Percentiles rank a stretch among this genome's conserved stretches.
Conservation (phyloP, 2,888 invertebrate genomes). For the Drosophila algonquin region DNA sequence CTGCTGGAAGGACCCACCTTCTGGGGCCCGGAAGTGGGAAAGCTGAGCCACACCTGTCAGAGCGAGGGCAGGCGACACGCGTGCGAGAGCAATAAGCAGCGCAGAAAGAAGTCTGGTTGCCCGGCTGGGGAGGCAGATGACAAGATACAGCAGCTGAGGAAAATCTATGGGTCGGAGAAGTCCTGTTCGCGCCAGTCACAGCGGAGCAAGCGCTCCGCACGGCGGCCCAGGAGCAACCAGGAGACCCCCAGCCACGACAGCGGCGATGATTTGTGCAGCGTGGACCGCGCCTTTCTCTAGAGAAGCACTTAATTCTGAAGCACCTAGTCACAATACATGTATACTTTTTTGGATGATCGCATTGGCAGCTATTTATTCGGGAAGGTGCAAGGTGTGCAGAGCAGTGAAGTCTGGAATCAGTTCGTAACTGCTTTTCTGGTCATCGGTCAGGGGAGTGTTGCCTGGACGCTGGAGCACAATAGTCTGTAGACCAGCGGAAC, state of each 20-base stretch:
- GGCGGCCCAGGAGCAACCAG: slow-evolving; percentile 22
- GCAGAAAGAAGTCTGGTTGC: slow-evolving; percentile 54
- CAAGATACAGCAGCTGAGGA: slow-evolving; percentile 68
- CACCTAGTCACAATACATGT: slow-evolving; percentile 32
- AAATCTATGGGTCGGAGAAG: slow-evolving; percentile 68
- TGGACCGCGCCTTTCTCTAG: slow-evolving; percentile 81
- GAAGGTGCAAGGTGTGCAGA: slow-evolving; percentile 14
- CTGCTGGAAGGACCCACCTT: slow-evolving; percentile 82
- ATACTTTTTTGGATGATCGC: slow-evolving; percentile 27
- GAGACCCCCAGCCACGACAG: slow-evolving; percentile 69
- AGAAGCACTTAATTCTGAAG: slow-evolving; percentile 11
- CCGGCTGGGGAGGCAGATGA: slow-evolving; percentile 31
- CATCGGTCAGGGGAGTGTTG: slow-evolving; percentile 88
- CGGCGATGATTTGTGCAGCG: slow-evolving; percentile 81
- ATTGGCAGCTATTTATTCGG: neutral
- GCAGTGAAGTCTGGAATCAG: slow-evolving; percentile 86
- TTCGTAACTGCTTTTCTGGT: slow-evolving; percentile 85
- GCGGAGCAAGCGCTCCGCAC: slow-evolving; percentile 36
- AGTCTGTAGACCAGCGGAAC: slow-evolving; percentile 88
- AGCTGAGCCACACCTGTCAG: slow-evolving; percentile 80
- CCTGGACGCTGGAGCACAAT: slow-evolving; percentile 91
- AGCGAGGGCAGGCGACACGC: slow-evolving; percentile 74
- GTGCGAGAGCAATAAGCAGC: slow-evolving; percentile 69
- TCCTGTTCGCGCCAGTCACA: slow-evolving; percentile 66
- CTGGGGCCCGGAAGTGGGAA: slow-evolving; percentile 82